Evolutionary conservation across 2,113 vertebrate genomes (phyloP).

Genomic region (Entosphenus tridentatus): DNA sequence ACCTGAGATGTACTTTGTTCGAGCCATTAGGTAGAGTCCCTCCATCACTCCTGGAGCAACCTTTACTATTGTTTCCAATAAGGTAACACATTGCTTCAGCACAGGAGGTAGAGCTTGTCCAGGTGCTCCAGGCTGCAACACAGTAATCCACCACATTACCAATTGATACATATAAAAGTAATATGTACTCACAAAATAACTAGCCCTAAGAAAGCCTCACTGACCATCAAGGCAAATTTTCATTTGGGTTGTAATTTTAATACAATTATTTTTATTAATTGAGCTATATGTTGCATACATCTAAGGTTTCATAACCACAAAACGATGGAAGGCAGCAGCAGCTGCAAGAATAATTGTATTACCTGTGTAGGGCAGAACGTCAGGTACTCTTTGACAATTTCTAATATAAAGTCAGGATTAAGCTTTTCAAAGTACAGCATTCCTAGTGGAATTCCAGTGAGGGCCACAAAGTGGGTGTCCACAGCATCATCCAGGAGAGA

Average conservation of each 20-base stretch:
- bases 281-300: too few relatives aligned
- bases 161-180: too few relatives aligned
- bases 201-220: too few relatives aligned
- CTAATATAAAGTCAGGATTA: conserved; percentile 80
- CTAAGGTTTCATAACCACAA: not conserved
- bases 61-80: conserved; percentile 63
- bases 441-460: conserved; percentile 57
- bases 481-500: conserved; percentile 56
- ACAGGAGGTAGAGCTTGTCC: conserved; percentile 43
- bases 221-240: too few relatives aligned
- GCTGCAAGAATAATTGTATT: conserved; percentile 10
- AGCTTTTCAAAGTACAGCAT: conserved; percentile 75
- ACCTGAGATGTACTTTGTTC: conserved; percentile 77
- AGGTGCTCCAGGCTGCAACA: conserved; percentile 31
- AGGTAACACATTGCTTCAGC: conserved; percentile 46
- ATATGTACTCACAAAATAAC: too few relatives aligned
- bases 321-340: not conserved
- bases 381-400: conserved; percentile 60
- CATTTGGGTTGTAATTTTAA: too few relatives aligned
- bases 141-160: not conserved
- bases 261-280: too few relatives aligned
- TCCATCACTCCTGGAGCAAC: conserved; percentile 58
- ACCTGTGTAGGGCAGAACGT: conserved; percentile 61
- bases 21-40: conserved; percentile 52
- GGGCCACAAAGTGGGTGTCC: conserved; percentile 58